Conservation (phyloP, 2,888 invertebrate genomes). For the Pogonocherus hispidulus region DNA sequence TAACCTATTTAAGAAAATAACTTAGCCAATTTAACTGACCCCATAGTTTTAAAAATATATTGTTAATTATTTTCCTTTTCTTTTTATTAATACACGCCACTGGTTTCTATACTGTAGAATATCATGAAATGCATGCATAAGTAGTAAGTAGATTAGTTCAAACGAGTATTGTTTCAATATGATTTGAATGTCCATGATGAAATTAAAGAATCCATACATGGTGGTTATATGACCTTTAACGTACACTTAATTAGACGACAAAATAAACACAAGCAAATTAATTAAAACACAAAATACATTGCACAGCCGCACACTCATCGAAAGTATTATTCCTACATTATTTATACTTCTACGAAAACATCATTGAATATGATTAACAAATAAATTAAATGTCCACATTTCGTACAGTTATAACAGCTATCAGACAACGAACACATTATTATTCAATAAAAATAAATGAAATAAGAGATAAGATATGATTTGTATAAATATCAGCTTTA, state of each 20-base stretch:
- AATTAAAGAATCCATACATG: not conserved
- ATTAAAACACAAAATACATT: not conserved
- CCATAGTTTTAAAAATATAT: no score
- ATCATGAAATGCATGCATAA: no score
- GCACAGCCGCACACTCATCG: not conserved
- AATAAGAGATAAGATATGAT: constrained; percentile 25
- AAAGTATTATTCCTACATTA: not conserved
- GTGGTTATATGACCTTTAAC: not conserved
- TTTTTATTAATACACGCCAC: no score
- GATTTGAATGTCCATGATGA: not conserved
- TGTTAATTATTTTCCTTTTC: no score
- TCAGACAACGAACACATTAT: constrained; percentile 7
- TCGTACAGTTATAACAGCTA: not conserved
- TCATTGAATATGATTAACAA: constrained; percentile 4
- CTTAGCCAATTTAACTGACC: no score
- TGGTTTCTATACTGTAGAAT: no score
- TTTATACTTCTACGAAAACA: constrained; percentile 14
- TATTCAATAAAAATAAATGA: constrained; percentile 13
- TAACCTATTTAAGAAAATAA: no score
- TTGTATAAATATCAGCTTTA: constrained; percentile 17
- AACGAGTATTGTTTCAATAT: no score
- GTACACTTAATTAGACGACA: not conserved
- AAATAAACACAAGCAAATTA: constrained; percentile 10
- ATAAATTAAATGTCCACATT: constrained; percentile 9
- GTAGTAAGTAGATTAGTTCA: no score